These are phyloP conservation scores for Drosophila flavopinicola DNA, from an alignment of 2,888 invertebrate genomes.

Conservation along the genomic window DNA sequence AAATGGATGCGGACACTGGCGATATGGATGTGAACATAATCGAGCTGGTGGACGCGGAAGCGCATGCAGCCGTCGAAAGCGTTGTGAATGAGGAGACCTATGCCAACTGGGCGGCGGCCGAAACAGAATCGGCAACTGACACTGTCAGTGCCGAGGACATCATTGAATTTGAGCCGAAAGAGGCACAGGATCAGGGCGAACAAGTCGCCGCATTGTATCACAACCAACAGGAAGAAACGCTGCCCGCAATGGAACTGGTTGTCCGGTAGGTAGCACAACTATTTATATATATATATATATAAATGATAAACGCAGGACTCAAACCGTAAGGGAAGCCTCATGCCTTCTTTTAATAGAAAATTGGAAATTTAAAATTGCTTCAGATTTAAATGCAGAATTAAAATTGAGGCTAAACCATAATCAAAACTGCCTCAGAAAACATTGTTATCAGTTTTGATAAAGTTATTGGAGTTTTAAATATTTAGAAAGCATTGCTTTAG, in stretches of 20 bases:
- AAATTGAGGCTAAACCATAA: too few relatives aligned
- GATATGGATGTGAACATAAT: constrained; percentile 39
- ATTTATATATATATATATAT: too few relatives aligned
- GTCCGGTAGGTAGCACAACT: constrained; percentile 9
- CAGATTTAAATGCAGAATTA: too few relatives aligned
- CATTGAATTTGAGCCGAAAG: constrained; percentile 61
- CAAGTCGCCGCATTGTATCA: constrained; percentile 20
- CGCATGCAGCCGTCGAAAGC: constrained; percentile 28
- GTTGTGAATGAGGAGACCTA: constrained; percentile 47
- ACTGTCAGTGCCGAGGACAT: constrained; percentile 51
- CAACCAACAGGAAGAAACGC: constrained; percentile 10
- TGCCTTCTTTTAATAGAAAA: too few relatives aligned
- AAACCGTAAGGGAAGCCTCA: too few relatives aligned
- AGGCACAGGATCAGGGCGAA: constrained; percentile 21
- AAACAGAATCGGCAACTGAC: constrained; percentile 40
- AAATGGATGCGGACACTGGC: neutral
- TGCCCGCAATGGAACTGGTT: constrained; percentile 6
- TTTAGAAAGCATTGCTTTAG: too few relatives aligned
- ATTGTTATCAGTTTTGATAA: too few relatives aligned
- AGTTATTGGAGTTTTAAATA: too few relatives aligned
- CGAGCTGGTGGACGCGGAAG: constrained; percentile 45
- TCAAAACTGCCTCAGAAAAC: too few relatives aligned
- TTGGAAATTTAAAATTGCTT: too few relatives aligned
- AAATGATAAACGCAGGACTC: too few relatives aligned
- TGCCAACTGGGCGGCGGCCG: constrained; percentile 31